phyloP scores from a whole-genome alignment of 2,888 invertebrate species.

The Zele albiditarsus region DNA sequence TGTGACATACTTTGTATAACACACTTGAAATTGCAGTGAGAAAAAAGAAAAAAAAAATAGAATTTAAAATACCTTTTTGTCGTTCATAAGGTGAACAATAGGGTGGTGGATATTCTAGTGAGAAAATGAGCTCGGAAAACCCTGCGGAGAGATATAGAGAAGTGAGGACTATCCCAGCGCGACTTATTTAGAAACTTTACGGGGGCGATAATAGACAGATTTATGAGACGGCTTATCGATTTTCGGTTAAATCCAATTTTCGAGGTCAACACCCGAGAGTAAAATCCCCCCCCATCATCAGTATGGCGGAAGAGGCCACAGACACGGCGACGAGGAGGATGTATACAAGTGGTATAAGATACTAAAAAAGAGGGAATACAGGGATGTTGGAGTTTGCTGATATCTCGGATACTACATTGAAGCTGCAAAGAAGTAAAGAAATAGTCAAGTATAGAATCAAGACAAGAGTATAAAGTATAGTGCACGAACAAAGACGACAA shows the following conservation, averaged over 20 bases:
- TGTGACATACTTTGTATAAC: too few relatives aligned
- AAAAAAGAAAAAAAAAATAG: too few relatives aligned
- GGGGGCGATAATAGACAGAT: constrained; percentile 59
- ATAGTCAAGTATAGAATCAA: too few relatives aligned
- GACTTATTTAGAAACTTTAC: constrained; percentile 45
- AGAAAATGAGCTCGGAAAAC: background rate
- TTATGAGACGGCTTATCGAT: constrained; percentile 69
- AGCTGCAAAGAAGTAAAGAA: too few relatives aligned
- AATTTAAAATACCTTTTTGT: too few relatives aligned
- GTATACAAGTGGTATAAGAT: constrained; percentile 20
- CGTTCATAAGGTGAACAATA: too few relatives aligned
- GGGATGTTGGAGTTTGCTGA: constrained; percentile 36
- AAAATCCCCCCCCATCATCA: constrained; percentile 32
- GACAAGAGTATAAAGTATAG: too few relatives aligned
- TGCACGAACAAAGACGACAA: too few relatives aligned
- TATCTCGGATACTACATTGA: background rate
- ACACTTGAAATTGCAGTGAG: too few relatives aligned
- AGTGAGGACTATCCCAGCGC: constrained; percentile 7
- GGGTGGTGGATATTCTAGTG: too few relatives aligned
- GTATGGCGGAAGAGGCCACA: constrained; percentile 7
- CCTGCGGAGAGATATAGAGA: background rate
- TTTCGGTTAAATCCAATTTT: constrained; percentile 67
- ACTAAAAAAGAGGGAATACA: constrained; percentile 6
- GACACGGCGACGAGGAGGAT: constrained; percentile 35
- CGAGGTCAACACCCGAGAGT: constrained; percentile 60